phyloP scores from a whole-genome alignment of 2,888 invertebrate species.

The Lochmaea crataegi region DNA sequence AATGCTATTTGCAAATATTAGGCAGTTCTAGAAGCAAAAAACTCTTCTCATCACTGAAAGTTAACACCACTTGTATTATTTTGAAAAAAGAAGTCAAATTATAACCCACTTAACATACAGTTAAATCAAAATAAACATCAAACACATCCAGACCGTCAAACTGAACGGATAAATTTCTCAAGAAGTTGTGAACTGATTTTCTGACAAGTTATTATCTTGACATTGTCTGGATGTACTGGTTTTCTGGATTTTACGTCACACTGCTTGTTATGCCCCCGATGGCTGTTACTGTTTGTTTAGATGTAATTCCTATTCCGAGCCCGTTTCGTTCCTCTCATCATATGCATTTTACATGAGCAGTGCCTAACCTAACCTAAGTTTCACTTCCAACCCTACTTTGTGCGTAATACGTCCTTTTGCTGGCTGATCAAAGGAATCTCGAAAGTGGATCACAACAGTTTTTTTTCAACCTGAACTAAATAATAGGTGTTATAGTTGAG shows the following conservation, averaged over 20 bases:
- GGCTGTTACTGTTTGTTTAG: slow-evolving; percentile 62
- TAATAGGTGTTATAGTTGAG: too few relatives aligned
- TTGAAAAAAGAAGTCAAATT: too few relatives aligned
- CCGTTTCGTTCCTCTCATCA: slow-evolving; percentile 66
- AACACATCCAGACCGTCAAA: not conserved
- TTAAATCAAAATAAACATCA: not conserved
- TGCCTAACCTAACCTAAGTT: slow-evolving; percentile 66
- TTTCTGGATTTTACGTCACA: slow-evolving; percentile 24
- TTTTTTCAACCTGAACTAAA: not conserved
- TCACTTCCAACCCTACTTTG: slow-evolving; percentile 56
- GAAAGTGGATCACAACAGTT: not conserved
- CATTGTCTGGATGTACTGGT: slow-evolving; percentile 2
- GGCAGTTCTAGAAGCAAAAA: too few relatives aligned
- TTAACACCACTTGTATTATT: too few relatives aligned
- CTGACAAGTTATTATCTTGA: not conserved
- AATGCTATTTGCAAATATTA: too few relatives aligned
- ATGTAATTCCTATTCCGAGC: slow-evolving; percentile 66
- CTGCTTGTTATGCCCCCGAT: slow-evolving; percentile 30
- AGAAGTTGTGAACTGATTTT: not conserved
- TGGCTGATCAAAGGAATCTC: slow-evolving; percentile 16
- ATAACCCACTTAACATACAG: too few relatives aligned
- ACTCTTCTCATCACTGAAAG: not conserved
- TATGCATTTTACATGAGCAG: slow-evolving; percentile 77
- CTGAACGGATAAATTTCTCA: not conserved
- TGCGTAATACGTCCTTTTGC: slow-evolving; percentile 21